Evolutionary conservation across 2,888 invertebrate species (phyloP), one percentile per base, ranked within the genome.

Genomic region (Ophion slaviceki): DNA sequence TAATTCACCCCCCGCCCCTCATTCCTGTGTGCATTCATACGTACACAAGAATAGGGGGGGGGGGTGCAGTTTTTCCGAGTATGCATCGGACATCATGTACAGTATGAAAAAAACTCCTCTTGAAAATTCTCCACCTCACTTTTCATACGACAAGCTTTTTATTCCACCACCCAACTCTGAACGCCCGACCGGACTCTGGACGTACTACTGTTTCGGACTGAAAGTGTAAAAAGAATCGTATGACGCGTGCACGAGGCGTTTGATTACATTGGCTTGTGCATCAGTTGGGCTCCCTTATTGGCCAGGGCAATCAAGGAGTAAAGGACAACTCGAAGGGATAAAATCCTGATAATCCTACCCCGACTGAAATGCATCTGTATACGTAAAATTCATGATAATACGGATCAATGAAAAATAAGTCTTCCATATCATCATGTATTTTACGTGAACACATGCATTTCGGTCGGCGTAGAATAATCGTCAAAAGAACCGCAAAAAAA

Each of bases 181-280:
- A 45, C 20, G 71, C 47, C 67, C 14, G 77, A 71, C 77, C 28
- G 71, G 28, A 66, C 28, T 20, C 28, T 59, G 66, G 45, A 59
- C 32, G 20, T 66, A 53, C 71, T 72, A 77, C 66, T 71, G 40
- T 14, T 4, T 70, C 24, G 20, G 70, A 8, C 28, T 28, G 6
- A 57, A n/a, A 32, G 70, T 24, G 10, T 4, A 5, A 24, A 53
- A 53, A 8, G 8, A 28, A n/a, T 53, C n/a, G 7, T 71, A 28
- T 10, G 53, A 24, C 20, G 17, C 47, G 7, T 47, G 28, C 32
- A 20, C 2, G 2, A 10, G 32, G n/a, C n/a, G 17, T 66, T 66
- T 53, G 5, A 53, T 53, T 3, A 17, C 17, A 53, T 53, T 53
- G 53, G 4, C 0, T 40, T 40, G 7, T 40, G 53, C 53, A 53